A percentile compares a stretch with the other conserved stretches of the same genome.
Evolutionary conservation across 2,888 invertebrate species (phyloP).

Genomic region (Candidula unifasciata): DNA sequence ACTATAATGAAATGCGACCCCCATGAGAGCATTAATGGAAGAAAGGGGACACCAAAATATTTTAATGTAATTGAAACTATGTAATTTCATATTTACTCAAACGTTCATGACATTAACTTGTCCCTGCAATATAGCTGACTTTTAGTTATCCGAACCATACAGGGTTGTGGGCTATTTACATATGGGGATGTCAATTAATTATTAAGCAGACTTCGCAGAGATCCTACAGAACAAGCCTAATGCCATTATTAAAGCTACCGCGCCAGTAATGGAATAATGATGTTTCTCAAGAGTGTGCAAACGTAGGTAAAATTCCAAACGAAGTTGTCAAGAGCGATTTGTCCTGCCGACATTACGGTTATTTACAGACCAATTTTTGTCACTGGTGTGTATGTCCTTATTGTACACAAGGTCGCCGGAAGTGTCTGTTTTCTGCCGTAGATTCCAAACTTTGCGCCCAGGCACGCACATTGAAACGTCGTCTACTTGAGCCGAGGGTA

Average conservation of each 20-base stretch:
- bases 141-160: not conserved
- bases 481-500: not conserved
- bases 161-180: slow-evolving; percentile 28
- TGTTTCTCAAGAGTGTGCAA: slow-evolving; percentile 21
- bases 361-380: slow-evolving; percentile 23
- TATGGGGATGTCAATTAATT: slow-evolving; percentile 7
- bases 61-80: slow-evolving; percentile 11
- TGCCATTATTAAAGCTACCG: slow-evolving; percentile 23
- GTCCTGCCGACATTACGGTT: not conserved
- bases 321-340: not conserved
- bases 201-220: not conserved
- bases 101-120: slow-evolving; percentile 9
- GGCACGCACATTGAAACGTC: not conserved
- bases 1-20: slow-evolving; percentile 2
- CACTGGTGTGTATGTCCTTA: not conserved
- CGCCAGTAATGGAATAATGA: slow-evolving; percentile 17
- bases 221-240: not conserved
- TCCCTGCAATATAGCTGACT: slow-evolving; percentile 8
- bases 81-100: slow-evolving; percentile 25
- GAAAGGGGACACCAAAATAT: not conserved
- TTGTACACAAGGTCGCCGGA: not conserved
- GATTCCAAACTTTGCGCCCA: not conserved
- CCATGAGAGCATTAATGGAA: slow-evolving; percentile 3
- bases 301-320: slow-evolving; percentile 2
- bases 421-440: not conserved